These are phyloP conservation scores for Diadophis punctatus DNA, from an alignment of 2,113 vertebrate genomes.

Conservation along the genomic window DNA sequence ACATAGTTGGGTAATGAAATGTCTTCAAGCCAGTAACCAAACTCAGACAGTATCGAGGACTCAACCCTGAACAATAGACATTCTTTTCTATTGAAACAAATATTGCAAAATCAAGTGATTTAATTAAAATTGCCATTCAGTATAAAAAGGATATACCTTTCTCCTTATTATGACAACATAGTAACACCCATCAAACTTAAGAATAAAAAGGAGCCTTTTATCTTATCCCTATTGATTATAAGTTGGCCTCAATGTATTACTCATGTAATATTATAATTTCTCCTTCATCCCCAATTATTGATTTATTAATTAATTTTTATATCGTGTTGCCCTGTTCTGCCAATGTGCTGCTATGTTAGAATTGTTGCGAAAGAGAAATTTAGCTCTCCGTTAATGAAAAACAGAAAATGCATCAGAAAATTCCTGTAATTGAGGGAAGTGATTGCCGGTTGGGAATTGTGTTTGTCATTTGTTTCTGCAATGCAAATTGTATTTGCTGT, in stretches of 20 bases:
- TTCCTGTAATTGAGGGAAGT: not conserved
- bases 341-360: not conserved
- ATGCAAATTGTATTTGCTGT: not conserved
- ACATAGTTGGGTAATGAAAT: not conserved
- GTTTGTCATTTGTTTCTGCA: not conserved
- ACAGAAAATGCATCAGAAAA: not conserved
- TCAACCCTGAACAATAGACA: not conserved
- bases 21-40: not conserved
- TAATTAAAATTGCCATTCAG: not conserved
- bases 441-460: not conserved
- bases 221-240: not conserved
- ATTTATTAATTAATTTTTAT: not conserved
- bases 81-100: not conserved
- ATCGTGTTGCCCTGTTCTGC: not conserved
- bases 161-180: not conserved
- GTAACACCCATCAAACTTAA: not conserved
- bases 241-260: not conserved
- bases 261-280: not conserved
- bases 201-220: not conserved
- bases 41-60: not conserved
- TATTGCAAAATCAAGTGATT: not conserved
- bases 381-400: not conserved
- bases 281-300: not conserved
- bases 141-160: not conserved
- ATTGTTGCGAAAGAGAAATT: not conserved